Conservation (phyloP, 2,888 invertebrate species). For the Ormia ochracea region DNA sequence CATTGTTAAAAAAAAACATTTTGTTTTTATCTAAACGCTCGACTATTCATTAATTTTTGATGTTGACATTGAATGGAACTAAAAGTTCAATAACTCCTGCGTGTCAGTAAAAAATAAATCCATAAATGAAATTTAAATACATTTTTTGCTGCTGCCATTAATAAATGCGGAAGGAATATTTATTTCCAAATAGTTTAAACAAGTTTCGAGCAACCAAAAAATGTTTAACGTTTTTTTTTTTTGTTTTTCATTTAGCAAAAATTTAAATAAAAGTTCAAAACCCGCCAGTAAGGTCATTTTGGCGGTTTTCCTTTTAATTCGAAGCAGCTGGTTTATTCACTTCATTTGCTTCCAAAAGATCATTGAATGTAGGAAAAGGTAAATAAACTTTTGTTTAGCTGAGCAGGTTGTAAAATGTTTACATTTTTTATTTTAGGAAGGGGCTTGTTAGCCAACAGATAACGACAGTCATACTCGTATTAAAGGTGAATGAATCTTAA, state of each 20-base stretch:
- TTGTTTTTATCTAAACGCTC: too few relatives aligned
- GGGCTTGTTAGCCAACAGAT: slow-evolving; percentile 22
- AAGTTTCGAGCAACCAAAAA: slow-evolving; percentile 15
- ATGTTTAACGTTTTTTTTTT: background rate
- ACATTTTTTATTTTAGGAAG: background rate
- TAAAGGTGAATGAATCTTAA: slow-evolving; percentile 48
- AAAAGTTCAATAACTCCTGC: background rate
- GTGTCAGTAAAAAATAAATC: background rate
- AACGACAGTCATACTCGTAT: background rate
- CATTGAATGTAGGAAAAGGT: slow-evolving; percentile 32
- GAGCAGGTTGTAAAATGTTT: background rate
- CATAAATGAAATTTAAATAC: background rate
- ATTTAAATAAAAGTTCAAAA: slow-evolving; percentile 59
- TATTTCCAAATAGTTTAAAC: slow-evolving; percentile 16
- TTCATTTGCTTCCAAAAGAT: background rate
- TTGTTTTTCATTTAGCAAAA: slow-evolving; percentile 2
- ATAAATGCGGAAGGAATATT: slow-evolving; percentile 49
- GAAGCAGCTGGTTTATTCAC: slow-evolving; percentile 13
- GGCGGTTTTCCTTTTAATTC: background rate
- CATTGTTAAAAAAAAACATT: too few relatives aligned
- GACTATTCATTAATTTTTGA: too few relatives aligned
- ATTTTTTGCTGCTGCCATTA: slow-evolving; percentile 12
- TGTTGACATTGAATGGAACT: slow-evolving; percentile 41
- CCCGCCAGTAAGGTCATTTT: slow-evolving; percentile 43
- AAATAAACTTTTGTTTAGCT: slow-evolving; percentile 47